A percentile compares a stretch with the other conserved stretches of the same genome.
phyloP scores from a whole-genome alignment of 2,888 invertebrate genomes.

The Ctenicera cuprea region DNA sequence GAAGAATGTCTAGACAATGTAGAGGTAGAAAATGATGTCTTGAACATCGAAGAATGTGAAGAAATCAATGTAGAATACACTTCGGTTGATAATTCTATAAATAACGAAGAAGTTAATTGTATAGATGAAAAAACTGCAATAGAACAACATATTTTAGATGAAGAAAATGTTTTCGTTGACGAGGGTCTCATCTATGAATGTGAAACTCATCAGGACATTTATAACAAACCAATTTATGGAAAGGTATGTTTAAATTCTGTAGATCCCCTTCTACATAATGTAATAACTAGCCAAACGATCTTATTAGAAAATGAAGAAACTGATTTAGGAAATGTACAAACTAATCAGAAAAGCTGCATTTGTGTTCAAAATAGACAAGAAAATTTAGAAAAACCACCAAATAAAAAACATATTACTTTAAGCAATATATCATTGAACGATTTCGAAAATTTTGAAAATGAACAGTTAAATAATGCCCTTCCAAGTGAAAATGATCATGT shows the following conservation, averaged over 20 bases:
- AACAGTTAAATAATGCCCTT: neutral
- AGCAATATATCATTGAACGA: neutral
- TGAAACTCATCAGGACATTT: neutral
- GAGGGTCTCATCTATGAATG: neutral
- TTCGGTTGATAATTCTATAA: too few relatives aligned
- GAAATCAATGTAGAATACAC: too few relatives aligned
- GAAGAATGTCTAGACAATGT: too few relatives aligned
- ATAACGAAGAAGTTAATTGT: neutral
- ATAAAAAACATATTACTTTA: neutral
- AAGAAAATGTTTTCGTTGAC: too few relatives aligned
- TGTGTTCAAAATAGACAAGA: neutral
- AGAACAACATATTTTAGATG: neutral
- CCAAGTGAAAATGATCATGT: neutral
- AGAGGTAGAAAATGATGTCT: too few relatives aligned
- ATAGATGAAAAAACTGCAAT: neutral
- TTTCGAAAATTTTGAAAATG: slow-evolving; percentile 16
- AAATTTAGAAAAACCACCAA: neutral
- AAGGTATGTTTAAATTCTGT: neutral
- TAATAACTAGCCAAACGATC: neutral
- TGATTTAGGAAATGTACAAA: neutral
- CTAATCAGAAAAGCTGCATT: too few relatives aligned
- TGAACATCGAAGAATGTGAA: too few relatives aligned
- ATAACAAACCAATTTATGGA: neutral
- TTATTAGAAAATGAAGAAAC: neutral
- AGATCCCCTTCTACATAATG: neutral